Evolutionary conservation across 1,140 invertebrate genomes (phyloP).

Genomic region (Calliopsis andreniformis): DNA sequence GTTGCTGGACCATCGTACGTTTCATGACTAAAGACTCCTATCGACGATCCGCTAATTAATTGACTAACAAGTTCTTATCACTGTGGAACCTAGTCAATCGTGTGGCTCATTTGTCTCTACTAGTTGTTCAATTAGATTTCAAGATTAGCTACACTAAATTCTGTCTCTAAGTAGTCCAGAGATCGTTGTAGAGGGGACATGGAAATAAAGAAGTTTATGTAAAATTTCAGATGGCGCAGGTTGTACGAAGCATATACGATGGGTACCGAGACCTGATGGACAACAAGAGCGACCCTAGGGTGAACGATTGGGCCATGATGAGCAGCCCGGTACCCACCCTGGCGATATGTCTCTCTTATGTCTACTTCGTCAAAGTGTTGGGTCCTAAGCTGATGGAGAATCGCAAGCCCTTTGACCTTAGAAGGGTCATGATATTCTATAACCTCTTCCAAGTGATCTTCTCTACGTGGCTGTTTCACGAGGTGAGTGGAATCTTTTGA

Average conservation of each 20-base stretch:
- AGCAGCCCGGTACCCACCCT: constrained; percentile 90
- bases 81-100: too few relatives aligned
- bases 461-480: constrained; percentile 91
- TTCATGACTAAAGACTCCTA: too few relatives aligned
- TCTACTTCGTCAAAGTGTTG: constrained; percentile 89
- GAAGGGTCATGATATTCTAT: constrained; percentile 90
- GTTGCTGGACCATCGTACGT: too few relatives aligned
- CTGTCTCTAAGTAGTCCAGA: too few relatives aligned
- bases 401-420: constrained; percentile 92
- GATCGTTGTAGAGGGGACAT: too few relatives aligned
- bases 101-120: too few relatives aligned
- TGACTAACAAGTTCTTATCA: too few relatives aligned
- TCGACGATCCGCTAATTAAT: too few relatives aligned
- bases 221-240: constrained; percentile 79
- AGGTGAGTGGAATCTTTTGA: constrained; percentile 83
- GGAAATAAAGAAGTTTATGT: constrained; percentile 20
- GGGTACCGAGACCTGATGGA: constrained; percentile 87
- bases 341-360: constrained; percentile 88
- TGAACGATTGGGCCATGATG: constrained; percentile 92
- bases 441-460: constrained; percentile 94
- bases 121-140: too few relatives aligned
- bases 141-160: too few relatives aligned
- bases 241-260: constrained; percentile 79
- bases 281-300: constrained; percentile 89
- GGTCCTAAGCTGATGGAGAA: constrained; percentile 95